These are phyloP conservation scores for Podarcis siculus DNA, from an alignment of 2,797 vertebrate species.

Conservation along the genomic window DNA sequence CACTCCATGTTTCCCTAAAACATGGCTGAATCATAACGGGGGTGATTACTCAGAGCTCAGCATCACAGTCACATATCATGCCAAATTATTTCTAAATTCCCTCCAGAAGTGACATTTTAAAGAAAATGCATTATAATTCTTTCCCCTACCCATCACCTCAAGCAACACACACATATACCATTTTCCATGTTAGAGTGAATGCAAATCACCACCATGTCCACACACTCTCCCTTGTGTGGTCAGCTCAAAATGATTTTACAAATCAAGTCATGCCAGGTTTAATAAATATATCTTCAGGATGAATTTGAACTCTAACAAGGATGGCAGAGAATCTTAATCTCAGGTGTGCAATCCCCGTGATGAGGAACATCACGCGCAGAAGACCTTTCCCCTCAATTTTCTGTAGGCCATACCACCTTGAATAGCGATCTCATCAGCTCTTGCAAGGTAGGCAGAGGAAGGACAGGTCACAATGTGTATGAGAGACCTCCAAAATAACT, in stretches of 20 bases:
- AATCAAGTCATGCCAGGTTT: conserved; percentile 5
- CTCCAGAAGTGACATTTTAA: neutral
- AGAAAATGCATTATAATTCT: neutral
- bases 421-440: conserved; percentile 13
- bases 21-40: neutral
- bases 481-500: neutral
- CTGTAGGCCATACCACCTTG: neutral
- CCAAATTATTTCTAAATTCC: neutral
- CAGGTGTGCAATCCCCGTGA: conserved; percentile 4
- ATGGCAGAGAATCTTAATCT: conserved; percentile 9
- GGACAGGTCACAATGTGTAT: conserved; percentile 1
- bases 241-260: conserved; percentile 18
- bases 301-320: conserved; percentile 21
- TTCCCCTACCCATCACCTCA: neutral
- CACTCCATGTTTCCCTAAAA: too few species aligned
- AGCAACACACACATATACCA: too few species aligned
- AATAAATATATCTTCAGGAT: conserved; percentile 25
- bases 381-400: conserved; percentile 40
- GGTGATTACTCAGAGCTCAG: neutral
- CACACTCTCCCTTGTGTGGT: neutral
- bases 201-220: neutral
- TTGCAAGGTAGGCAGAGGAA: neutral
- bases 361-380: conserved; percentile 4
- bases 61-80: neutral
- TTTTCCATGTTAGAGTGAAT: neutral